Conservation (phyloP, 2,888 invertebrate species). For the Zhengitettix transpicula region DNA sequence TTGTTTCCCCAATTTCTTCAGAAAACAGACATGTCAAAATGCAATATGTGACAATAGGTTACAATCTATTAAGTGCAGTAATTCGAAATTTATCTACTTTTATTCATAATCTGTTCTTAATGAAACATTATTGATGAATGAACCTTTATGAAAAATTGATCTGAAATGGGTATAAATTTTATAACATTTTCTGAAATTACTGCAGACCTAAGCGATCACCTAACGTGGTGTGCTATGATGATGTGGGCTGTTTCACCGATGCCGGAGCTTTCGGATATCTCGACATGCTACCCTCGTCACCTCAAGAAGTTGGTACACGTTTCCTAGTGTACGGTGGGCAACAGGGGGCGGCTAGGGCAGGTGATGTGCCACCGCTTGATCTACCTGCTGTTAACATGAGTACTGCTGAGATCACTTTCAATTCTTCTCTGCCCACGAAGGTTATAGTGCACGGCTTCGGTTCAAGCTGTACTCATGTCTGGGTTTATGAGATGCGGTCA, state of each 20-base stretch:
- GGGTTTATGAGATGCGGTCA: constrained; percentile 87
- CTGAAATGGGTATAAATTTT: too few relatives aligned
- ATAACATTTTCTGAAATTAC: not conserved
- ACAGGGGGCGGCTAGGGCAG: not conserved
- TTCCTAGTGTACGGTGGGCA: constrained; percentile 51
- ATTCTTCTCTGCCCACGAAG: constrained; percentile 42
- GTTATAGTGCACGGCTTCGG: constrained; percentile 89
- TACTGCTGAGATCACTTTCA: constrained; percentile 45
- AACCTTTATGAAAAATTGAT: too few relatives aligned
- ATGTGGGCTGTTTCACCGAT: constrained; percentile 83
- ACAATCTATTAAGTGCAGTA: too few relatives aligned
- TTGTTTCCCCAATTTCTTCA: too few relatives aligned
- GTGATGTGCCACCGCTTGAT: constrained; percentile 38
- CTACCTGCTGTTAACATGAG: constrained; percentile 57
- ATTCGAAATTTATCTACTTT: too few relatives aligned
- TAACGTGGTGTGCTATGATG: constrained; percentile 67
- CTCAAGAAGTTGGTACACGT: constrained; percentile 73
- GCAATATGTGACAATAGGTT: too few relatives aligned
- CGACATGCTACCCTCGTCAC: constrained; percentile 73
- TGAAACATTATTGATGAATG: too few relatives aligned
- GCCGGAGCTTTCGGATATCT: constrained; percentile 79
- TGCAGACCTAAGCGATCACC: constrained; percentile 57
- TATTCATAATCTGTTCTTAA: too few relatives aligned
- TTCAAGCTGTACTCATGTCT: constrained; percentile 76
- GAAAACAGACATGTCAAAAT: too few relatives aligned